Conservation (phyloP, 2,797 vertebrate genomes). For the Somateria mollissima region DNA sequence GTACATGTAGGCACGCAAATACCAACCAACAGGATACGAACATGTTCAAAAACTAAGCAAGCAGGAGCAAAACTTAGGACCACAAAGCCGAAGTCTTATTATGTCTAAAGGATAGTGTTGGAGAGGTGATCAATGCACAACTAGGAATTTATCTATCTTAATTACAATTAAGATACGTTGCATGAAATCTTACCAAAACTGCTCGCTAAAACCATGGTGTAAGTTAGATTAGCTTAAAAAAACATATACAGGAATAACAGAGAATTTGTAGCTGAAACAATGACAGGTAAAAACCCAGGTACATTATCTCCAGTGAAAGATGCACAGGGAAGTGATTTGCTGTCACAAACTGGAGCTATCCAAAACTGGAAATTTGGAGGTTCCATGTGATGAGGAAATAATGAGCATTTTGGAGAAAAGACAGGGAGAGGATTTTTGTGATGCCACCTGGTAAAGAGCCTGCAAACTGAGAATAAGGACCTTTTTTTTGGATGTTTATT, state of each 20-base stretch:
- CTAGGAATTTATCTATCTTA: not conserved
- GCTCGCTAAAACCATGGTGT: accelerated
- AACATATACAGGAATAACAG: not conserved
- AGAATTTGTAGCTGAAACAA: not conserved
- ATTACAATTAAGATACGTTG: not conserved
- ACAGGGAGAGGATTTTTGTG: not conserved
- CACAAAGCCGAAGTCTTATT: not conserved
- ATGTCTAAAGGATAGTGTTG: not conserved
- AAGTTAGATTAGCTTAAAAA: not conserved
- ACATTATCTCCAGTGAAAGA: not conserved
- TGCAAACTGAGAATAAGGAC: not conserved
- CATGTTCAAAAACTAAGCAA: not conserved
- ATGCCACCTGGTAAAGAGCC: not conserved
- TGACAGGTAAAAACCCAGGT: not conserved
- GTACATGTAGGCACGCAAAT: not conserved
- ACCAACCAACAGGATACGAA: not conserved
- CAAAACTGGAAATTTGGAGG: not conserved
- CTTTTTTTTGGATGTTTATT: not conserved
- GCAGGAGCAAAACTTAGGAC: not conserved
- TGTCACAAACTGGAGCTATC: not conserved
- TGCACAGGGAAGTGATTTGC: not conserved
- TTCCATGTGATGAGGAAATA: not conserved
- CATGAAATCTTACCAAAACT: not conserved
- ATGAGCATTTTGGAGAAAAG: not conserved
- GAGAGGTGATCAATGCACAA: not conserved